Conservation (phyloP, 2,113 vertebrate species). For the Centropristis striata region DNA sequence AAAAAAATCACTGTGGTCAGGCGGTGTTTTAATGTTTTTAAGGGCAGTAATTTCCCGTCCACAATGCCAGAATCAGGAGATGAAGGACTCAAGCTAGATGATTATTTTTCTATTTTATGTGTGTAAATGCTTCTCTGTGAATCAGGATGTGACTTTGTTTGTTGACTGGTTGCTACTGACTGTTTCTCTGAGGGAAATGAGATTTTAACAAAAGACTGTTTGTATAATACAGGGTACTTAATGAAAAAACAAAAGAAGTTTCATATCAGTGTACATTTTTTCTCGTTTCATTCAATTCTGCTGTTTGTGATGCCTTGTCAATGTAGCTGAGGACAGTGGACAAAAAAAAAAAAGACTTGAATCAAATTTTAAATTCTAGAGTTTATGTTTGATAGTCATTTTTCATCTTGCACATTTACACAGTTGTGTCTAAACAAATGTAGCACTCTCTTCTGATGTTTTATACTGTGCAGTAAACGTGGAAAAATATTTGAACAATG, state of each 20-base stretch:
- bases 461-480: constrained; percentile 66
- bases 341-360: constrained; percentile 41
- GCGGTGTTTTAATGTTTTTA: constrained; percentile 24
- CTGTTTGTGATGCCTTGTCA: constrained; percentile 71
- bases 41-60: background rate
- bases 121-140: constrained; percentile 57
- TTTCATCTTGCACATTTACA: constrained; percentile 67
- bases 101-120: constrained; percentile 79
- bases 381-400: constrained; percentile 51
- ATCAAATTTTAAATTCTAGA: constrained; percentile 42
- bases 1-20: constrained; percentile 7
- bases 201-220: constrained; percentile 22
- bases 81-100: constrained; percentile 45
- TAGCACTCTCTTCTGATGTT: constrained; percentile 59
- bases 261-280: constrained; percentile 56
- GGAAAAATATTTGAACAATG: constrained; percentile 25
- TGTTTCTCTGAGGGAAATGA: constrained; percentile 22
- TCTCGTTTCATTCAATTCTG: constrained; percentile 43
- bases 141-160: constrained; percentile 37
- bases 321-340: constrained; percentile 48
- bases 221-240: constrained; percentile 58
- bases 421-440: constrained; percentile 71
- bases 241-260: constrained; percentile 31
- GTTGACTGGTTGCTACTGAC: constrained; percentile 18
- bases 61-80: constrained; percentile 11